Conservation (phyloP, 2,797 vertebrate genomes). For the Phaenicophaeus curvirostris region DNA sequence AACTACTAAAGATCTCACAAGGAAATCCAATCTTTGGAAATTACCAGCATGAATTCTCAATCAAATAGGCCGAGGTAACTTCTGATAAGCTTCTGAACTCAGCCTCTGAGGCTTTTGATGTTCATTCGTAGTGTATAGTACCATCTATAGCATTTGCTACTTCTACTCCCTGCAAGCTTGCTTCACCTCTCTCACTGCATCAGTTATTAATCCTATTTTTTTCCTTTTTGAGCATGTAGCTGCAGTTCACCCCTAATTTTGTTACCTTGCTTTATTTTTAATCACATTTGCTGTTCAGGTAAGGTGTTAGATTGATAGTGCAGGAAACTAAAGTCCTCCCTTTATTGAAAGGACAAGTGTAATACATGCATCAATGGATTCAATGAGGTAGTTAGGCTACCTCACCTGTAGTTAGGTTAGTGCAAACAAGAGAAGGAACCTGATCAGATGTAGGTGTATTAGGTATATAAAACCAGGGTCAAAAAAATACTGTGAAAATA, state of each 20-base stretch:
- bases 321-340: neutral
- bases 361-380: neutral
- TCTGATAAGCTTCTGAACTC: conserved; percentile 62
- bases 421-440: neutral
- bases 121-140: conserved; percentile 13
- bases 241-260: conserved; percentile 30
- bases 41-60: conserved; percentile 62
- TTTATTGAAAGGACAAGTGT: neutral
- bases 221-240: neutral
- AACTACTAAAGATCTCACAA: conserved; percentile 58
- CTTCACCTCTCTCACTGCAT: conserved; percentile 38
- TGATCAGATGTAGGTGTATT: neutral
- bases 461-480: neutral
- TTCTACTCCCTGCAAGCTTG: conserved; percentile 31
- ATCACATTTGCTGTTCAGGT: neutral
- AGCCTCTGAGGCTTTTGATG: conserved; percentile 34
- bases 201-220: conserved; percentile 49
- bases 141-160: conserved; percentile 43
- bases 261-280: conserved; percentile 34
- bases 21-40: conserved; percentile 62
- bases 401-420: neutral
- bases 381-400: neutral
- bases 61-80: conserved; percentile 46
- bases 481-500: neutral
- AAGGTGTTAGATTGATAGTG: neutral